Evolutionary conservation across 2,888 invertebrate species (phyloP), one percentile per base, ranked within the genome.

Genomic region (Strigamia transsilvanica): DNA sequence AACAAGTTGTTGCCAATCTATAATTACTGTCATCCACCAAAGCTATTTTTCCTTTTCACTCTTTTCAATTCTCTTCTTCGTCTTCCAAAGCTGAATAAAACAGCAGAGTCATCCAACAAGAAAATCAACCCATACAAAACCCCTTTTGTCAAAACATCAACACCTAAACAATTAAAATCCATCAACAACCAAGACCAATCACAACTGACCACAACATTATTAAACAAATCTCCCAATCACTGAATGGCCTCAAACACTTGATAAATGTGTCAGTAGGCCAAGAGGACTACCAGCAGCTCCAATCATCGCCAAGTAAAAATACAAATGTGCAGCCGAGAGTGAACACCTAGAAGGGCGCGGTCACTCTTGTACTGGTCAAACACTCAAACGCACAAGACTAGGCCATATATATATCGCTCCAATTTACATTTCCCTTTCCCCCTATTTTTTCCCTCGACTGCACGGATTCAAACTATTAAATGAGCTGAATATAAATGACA

Each of bases 211-310:
- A 73, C 73, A 56, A 73, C 73, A 73, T 73, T 73, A 27, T 27
- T 12, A 73, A 32, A 32, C 73, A 73, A 73, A 73, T 73, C 73
- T 12, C 73, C 73, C 73, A 73, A 73, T 73, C 73, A 73, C 32
- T n/a, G 73, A 27, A 27, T 73, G 73, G 73, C 73, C 73, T 73
- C 73, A 73, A 73, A 73, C 73, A n/a, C 12, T 13, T 73, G 27
- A 32, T 27, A 73, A 73, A 73, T 73, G 32, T 73, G 73, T 73
- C 73, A 73, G 73, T 73, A 73, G 73, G 73, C 73, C 73, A 73
- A 73, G 73, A 73, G 32, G 73, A 73, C 73, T 73, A 32, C 27
- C 73, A 32, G 5, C 23, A 73, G 73, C 73, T 73, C 73, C 73
- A 73, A 73, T 73, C 73, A 73, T 12, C 73, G 32, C 73, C 73